Evolutionary conservation across 1,140 invertebrate genomes (phyloP), one percentile per base, ranked within the genome.

Genomic region (Drosophila pruinosa): DNA sequence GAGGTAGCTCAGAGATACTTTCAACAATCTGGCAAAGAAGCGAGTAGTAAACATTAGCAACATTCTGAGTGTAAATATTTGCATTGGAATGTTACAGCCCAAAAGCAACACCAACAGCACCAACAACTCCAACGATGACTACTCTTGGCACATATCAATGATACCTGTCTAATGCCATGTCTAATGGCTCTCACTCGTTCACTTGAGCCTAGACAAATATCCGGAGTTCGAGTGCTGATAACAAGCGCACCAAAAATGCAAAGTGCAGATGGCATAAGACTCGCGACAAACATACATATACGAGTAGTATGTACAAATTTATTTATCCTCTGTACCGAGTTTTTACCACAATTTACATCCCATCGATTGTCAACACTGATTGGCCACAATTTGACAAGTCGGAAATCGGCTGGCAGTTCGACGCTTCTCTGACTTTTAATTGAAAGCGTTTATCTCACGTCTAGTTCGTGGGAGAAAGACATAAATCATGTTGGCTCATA

Each of bases 381-480:
- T 65, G 72, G 47, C 41, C 72, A 71, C 64, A 76, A 85, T 79
- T 85, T 83, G 80, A 85, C 80, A 76, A 53, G 39, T 36, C 65
- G 47, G n/a, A n/a, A n/a, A n/a, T 38, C 64, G 52, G 43, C n/a
- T 8, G n/a, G n/a, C 73, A 3, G 28, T 3, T 71, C 59, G 72
- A 36, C 62, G 68, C 54, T 62, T 57, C 65, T 78, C 70, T 71
- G 45, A 45, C 41, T 62, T 78, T 86, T 86, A 88, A 86, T 86
- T 89, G 83, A 75, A 71, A 82, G 54, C 82, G 64, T 88, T 88
- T 88, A 88, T 67, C 83, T 75, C 62, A 88, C 82, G 68, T 79
- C 81, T 72, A 54, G 67, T 53, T 56, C 50, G 26, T 62, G 53
- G 48, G 62, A 65, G 58, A 69, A 54, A 50, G 24, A 52, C 78